Base-by-base conservation (phyloP, 2,113 vertebrate species). In the Sinocyclocheilus grahami region DNA sequence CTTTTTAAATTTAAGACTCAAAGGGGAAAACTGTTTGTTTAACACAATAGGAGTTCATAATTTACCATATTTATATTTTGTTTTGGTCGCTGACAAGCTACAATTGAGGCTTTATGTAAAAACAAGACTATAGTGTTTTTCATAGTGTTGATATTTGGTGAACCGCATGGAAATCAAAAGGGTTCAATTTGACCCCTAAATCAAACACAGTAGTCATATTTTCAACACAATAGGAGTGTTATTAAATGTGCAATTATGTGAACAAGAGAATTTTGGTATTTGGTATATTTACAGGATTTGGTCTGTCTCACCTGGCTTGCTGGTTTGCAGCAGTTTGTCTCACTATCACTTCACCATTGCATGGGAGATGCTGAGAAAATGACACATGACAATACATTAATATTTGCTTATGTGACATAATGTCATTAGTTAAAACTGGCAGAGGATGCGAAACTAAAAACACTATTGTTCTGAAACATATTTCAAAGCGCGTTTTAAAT, bases 221-320 rank as follows among this genome's bases (percentile, higher is more conserved):
- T 30, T 67, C 62, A 67, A 67, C 13, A 33, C 27, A 67, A 30
- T 27, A 33, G 65, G 63, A 33, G 27, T 16, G 13, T 67, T 69
- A 3, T 55, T 55, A 51, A 67, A 69, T 27, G 14, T 69, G 14
- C 14, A 69, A 33, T 33, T 33, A 33, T 33, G 63, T 30, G 27
- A 67, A 71, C 7, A 71, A 71, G 16, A 20, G 3, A 71, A 37
- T 11, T 9, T 77, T 6, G n/a, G 33, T 39, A 42, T 46, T n/a
- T 46, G 18, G 71, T 9, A 46, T 42, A 79, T 39, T 20, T 7
- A 12, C 4, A 33, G 10, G 1, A 51, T 82, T 18, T 33, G 46
- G 24, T 82, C 24, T 71, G 63, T 82, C 81, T 53, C 33, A 82
- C 81, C 81, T 22, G 27, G 46, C 30, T 3, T n/a, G 63, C n/a